Conservation (phyloP, 2,888 invertebrate genomes). For the Drosophila anomalata region DNA sequence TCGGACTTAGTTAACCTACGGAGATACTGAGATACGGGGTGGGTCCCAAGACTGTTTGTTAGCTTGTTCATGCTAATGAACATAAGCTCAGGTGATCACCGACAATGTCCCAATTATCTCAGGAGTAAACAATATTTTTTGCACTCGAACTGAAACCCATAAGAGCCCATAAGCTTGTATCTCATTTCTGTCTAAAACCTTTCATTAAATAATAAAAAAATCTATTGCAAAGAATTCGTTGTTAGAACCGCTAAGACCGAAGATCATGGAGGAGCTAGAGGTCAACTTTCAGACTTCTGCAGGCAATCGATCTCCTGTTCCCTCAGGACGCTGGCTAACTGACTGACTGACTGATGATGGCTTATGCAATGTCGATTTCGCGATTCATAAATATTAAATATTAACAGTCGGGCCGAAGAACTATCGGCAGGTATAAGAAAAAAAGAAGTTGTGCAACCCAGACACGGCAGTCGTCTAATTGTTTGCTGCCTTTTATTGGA, state of each 20-base stretch:
- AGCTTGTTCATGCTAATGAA: conserved; percentile 1
- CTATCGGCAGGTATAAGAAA: background rate
- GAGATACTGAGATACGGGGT: conserved; percentile 1
- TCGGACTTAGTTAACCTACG: conserved; percentile 8
- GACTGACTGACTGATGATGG: conserved; percentile 35
- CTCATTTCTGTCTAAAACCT: background rate
- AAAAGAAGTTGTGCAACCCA: conserved; percentile 17
- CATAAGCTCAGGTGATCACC: background rate
- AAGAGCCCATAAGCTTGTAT: background rate
- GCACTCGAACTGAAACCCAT: background rate
- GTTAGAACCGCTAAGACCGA: conserved; percentile 28
- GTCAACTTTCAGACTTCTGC: conserved; percentile 17
- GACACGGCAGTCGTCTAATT: conserved; percentile 67
- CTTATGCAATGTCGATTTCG: conserved; percentile 13
- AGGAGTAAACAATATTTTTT: background rate
- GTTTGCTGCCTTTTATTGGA: conserved; percentile 73
- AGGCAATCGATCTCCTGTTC: conserved; percentile 1
- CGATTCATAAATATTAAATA: conserved; percentile 42
- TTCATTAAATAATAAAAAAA: conserved; percentile 5
- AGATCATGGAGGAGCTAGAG: conserved; percentile 19
- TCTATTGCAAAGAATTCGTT: conserved; percentile 5
- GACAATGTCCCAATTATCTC: background rate
- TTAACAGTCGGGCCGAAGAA: conserved; percentile 9
- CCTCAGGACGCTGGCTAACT: background rate
- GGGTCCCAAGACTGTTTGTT: background rate